Evolutionary conservation across 2,888 invertebrate genomes (phyloP).

Genomic region (Maniola hyperantus): DNA sequence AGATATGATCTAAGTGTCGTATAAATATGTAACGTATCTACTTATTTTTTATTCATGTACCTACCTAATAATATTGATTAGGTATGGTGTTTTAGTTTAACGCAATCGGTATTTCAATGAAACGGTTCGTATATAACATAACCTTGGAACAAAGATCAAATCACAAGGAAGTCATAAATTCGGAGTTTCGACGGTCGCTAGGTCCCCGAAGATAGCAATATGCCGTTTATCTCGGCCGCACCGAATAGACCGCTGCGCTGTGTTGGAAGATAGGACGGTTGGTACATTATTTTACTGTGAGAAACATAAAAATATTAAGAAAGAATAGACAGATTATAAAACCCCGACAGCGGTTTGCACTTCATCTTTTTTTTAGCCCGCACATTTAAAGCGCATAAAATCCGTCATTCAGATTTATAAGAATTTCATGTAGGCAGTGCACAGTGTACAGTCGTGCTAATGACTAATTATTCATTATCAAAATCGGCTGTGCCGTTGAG

Average conservation of each 20-base stretch:
- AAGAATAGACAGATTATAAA: no score
- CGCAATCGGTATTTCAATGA: not conserved
- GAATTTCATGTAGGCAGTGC: no score
- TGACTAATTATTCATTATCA: no score
- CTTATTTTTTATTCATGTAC: not conserved
- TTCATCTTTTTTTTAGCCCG: no score
- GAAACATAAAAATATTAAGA: not conserved
- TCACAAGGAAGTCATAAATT: slow-evolving; percentile 50
- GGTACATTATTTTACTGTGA: not conserved
- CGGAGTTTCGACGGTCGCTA: slow-evolving; percentile 48
- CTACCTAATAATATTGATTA: not conserved
- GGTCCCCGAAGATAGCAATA: slow-evolving; percentile 46
- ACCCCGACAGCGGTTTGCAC: no score
- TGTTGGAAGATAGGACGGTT: not conserved
- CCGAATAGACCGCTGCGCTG: slow-evolving; percentile 37
- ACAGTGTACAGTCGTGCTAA: no score
- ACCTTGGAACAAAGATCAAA: slow-evolving; percentile 46
- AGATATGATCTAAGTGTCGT: no score
- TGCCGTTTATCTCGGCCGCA: slow-evolving; percentile 50
- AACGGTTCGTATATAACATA: not conserved
- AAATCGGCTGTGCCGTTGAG: no score
- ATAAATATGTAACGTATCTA: no score
- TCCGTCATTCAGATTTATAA: no score
- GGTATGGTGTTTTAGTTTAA: not conserved
- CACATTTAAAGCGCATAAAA: no score